Conservation (phyloP, 2,888 invertebrate genomes). For the Chrysina gloriosa region DNA sequence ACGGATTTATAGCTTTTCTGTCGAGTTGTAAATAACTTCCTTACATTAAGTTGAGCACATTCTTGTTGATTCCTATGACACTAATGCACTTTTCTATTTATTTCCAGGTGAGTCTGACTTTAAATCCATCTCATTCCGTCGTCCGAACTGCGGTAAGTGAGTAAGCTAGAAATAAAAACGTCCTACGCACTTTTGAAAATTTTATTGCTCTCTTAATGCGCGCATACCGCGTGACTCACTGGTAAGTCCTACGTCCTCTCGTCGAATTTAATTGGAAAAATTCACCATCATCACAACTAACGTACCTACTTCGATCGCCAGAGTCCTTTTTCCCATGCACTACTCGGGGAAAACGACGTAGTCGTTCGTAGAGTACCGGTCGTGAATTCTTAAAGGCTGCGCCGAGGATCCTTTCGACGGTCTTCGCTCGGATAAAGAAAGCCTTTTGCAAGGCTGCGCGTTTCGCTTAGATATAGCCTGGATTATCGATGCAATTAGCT, state of each 20-base stretch:
- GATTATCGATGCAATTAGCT: constrained; percentile 35
- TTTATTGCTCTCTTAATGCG: background rate
- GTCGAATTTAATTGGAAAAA: too few species aligned
- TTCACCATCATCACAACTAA: too few species aligned
- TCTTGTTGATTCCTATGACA: background rate
- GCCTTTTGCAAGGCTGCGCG: constrained; percentile 7
- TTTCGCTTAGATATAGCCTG: constrained; percentile 12
- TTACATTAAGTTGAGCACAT: too few species aligned
- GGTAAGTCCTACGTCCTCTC: too few species aligned
- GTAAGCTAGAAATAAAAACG: constrained; percentile 1
- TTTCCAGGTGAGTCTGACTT: constrained; percentile 20
- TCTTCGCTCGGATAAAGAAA: background rate
- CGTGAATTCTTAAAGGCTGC: constrained; percentile 36
- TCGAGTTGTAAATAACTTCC: too few species aligned
- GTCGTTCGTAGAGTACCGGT: constrained; percentile 28
- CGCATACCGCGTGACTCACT: background rate
- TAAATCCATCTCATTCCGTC: background rate
- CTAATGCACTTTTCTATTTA: background rate
- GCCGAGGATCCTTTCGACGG: background rate
- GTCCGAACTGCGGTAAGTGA: background rate
- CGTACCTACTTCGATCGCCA: too few species aligned
- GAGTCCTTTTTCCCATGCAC: background rate
- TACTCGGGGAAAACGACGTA: constrained; percentile 35
- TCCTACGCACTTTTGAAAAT: background rate
- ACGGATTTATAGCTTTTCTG: background rate